Evolutionary conservation across 64 coral and sea anemone species (phyloP).

Genomic region (Dendronephthya gigantea): DNA sequence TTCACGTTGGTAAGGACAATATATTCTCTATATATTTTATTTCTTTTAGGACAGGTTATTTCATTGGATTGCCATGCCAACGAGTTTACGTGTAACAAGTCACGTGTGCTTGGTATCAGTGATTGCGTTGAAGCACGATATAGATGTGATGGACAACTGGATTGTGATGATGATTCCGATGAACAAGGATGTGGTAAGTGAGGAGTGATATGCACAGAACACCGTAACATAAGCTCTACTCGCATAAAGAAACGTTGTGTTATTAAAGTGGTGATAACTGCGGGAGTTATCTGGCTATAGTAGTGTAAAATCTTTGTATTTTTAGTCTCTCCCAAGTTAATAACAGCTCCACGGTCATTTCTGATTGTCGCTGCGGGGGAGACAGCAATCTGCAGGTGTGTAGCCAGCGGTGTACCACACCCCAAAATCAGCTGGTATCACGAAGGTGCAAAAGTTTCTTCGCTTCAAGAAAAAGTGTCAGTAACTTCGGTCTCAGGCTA

Average conservation of each 20-base stretch:
- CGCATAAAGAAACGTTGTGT: no score
- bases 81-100: neutral
- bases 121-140: neutral
- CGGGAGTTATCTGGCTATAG: no score
- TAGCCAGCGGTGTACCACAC: neutral
- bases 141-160: neutral
- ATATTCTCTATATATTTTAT: no score
- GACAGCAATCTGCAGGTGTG: neutral
- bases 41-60: neutral
- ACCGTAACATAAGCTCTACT: no score
- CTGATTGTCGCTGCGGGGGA: neutral
- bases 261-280: no score
- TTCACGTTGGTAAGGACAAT: no score
- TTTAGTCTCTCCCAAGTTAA: neutral
- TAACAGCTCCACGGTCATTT: neutral
- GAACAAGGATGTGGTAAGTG: neutral
- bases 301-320: neutral
- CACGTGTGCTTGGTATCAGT: neutral
- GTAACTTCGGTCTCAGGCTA: neutral
- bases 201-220: neutral
- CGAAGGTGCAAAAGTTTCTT: neutral
- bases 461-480: neutral
- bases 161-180: constrained; percentile 10
- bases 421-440: neutral
- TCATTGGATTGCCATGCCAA: neutral